Evolutionary conservation across 2,113 vertebrate genomes (phyloP).

Genomic region (Delphinapterus leucas): DNA sequence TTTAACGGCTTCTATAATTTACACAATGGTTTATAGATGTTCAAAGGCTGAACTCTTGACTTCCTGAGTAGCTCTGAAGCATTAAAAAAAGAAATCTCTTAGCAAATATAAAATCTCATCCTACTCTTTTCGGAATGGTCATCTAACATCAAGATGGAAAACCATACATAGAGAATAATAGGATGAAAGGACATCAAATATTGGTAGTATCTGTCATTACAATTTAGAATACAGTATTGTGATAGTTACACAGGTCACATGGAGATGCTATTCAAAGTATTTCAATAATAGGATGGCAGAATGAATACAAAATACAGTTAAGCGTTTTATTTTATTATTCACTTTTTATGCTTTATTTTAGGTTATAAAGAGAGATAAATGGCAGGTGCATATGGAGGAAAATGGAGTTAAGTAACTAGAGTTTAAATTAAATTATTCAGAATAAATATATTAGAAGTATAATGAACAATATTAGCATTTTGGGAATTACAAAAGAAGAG

Average conservation of each 20-base stretch:
- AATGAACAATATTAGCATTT: constrained; percentile 44
- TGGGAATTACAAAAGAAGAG: background rate
- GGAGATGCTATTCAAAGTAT: background rate
- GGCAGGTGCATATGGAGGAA: background rate
- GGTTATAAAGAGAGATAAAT: background rate
- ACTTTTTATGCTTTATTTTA: constrained; percentile 20
- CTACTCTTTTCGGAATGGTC: constrained; percentile 18
- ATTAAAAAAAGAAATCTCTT: constrained; percentile 2
- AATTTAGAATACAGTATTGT: background rate
- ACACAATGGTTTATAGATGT: background rate
- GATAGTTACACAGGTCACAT: background rate
- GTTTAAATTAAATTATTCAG: constrained; percentile 35
- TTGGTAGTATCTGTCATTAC: constrained; percentile 22
- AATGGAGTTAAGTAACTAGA: background rate
- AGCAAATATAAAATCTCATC: constrained; percentile 11
- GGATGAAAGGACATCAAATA: constrained; percentile 49
- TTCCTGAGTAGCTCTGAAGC: background rate
- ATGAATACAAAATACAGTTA: background rate
- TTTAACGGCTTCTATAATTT: constrained; percentile 6
- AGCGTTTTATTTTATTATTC: constrained; percentile 25
- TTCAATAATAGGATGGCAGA: background rate
- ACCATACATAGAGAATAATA: constrained; percentile 8
- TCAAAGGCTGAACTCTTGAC: background rate
- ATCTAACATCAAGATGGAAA: constrained; percentile 2
- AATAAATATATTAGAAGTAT: constrained; percentile 37